Base-by-base conservation (phyloP, 2,888 invertebrate species). In the Andricus quercusramuli region DNA sequence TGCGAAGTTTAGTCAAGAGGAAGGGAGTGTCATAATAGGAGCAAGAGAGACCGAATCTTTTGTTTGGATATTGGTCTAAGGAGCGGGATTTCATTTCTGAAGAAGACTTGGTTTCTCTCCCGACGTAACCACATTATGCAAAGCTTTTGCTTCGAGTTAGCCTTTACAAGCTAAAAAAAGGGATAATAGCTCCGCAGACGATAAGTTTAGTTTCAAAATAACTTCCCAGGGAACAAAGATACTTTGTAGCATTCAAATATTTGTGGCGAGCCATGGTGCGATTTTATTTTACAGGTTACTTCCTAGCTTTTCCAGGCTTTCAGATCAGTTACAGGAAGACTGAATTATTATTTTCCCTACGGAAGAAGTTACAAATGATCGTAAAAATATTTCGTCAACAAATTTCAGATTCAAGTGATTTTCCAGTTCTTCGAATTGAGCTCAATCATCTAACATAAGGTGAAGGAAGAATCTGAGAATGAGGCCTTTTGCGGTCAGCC, bases 401-500 rank as follows among this genome's bases (percentile, higher is more conserved):
- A 15, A 44, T 17, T 47, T 17, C 17, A 47, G 17, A 17, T 47
- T 47, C 4, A 47, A 47, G 17, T 13, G 17, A 5, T 29, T 56
- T 70, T 74, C 20, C 20, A 17, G 25, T 20, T 25, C 47, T 22
- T 25, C 20, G 8, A 70, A 29, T 25, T 29, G 11, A 51, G 51
- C 2, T 29, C 20, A 32, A 20, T 56, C n/a, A 56, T 56, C 11
- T 51, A 78, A 82, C 62, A 79, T 78, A 65, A 80, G 78, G 76
- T 22, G 74, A 68, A 11, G 51, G 77, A 79, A 81, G 74, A 66
- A 78, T n/a, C 37, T 59, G 78, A 56, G 41, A 56, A 76, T 77
- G 78, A 81, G 79, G 70, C 59, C 81, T 79, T 79, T 81, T 83
- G 81, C 51, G 65, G 62, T 22, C 74, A 78, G 80, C 67, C 65